phyloP scores from a whole-genome alignment of 2,113 vertebrate species.

The Hippocampus abdominalis region DNA sequence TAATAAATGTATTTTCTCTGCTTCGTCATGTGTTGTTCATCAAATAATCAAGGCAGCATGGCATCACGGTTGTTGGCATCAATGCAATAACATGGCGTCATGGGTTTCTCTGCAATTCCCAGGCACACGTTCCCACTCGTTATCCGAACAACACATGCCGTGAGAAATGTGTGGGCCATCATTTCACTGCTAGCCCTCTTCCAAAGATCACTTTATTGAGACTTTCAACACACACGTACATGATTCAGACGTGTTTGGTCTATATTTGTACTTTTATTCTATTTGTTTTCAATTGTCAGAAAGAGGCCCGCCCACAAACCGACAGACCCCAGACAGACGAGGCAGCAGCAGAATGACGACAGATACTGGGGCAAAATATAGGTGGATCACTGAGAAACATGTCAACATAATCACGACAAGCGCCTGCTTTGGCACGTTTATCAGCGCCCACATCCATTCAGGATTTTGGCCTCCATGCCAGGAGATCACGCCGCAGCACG shows the following conservation, averaged over 20 bases:
- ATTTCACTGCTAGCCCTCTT: constrained; percentile 9
- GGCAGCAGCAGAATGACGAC: constrained; percentile 1
- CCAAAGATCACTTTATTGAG: constrained; percentile 8
- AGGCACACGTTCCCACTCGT: not conserved
- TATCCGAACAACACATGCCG: constrained; percentile 32
- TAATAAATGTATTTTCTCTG: no score
- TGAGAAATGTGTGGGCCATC: constrained; percentile 37
- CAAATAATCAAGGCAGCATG: not conserved
- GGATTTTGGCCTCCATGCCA: constrained; percentile 26
- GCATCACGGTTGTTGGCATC: not conserved
- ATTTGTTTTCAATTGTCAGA: not conserved
- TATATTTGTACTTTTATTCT: not conserved
- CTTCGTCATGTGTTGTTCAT: no score
- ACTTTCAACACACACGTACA: constrained; percentile 1
- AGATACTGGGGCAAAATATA: constrained; percentile 36
- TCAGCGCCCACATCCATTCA: constrained; percentile 61
- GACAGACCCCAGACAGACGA: constrained; percentile 7
- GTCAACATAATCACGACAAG: constrained; percentile 30
- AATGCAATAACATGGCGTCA: not conserved
- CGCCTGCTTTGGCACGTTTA: constrained; percentile 61
- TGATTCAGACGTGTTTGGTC: constrained; percentile 5
- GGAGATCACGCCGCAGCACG: constrained; percentile 57
- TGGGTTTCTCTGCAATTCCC: not conserved
- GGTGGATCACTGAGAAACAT: constrained; percentile 25
- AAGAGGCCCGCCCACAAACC: not conserved